phyloP scores from a whole-genome alignment of 2,113 vertebrate species.

The Xiphorhynchus elegans region DNA sequence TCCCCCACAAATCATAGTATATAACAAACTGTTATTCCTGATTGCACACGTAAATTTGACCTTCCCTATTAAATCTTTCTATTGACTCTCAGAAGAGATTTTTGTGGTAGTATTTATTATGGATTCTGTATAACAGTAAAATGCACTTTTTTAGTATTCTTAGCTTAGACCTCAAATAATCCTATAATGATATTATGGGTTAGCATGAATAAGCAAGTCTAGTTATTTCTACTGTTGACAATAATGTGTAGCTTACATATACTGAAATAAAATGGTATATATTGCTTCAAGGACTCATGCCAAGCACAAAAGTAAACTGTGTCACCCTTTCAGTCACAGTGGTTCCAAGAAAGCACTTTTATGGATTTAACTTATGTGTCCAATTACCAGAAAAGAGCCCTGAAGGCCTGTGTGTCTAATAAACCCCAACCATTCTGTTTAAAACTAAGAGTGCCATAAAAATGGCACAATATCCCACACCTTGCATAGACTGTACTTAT shows the following conservation, averaged over 20 bases:
- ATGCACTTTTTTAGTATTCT: neutral
- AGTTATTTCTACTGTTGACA: constrained; percentile 8
- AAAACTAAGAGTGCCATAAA: neutral
- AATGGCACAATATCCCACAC: neutral
- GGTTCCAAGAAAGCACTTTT: constrained; percentile 29
- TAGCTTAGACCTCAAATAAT: neutral
- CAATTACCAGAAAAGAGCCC: constrained; percentile 38
- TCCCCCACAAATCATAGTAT: neutral
- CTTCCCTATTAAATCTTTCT: neutral
- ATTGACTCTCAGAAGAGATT: neutral
- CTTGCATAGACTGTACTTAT: neutral
- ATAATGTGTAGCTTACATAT: neutral
- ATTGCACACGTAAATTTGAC: neutral
- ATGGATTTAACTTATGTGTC: constrained; percentile 16
- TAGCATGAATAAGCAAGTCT: neutral
- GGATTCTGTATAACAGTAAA: neutral
- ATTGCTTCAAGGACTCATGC: neutral
- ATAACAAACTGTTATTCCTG: neutral
- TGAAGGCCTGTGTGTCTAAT: neutral
- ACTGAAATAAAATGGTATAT: constrained; percentile 19
- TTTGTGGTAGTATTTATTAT: neutral
- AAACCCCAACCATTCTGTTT: constrained; percentile 7
- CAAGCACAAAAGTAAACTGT: constrained; percentile 34
- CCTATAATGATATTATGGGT: neutral
- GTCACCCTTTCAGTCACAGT: neutral